Base-by-base conservation (phyloP, 2,113 vertebrate genomes). In the Daphoenositta chrysoptera region DNA sequence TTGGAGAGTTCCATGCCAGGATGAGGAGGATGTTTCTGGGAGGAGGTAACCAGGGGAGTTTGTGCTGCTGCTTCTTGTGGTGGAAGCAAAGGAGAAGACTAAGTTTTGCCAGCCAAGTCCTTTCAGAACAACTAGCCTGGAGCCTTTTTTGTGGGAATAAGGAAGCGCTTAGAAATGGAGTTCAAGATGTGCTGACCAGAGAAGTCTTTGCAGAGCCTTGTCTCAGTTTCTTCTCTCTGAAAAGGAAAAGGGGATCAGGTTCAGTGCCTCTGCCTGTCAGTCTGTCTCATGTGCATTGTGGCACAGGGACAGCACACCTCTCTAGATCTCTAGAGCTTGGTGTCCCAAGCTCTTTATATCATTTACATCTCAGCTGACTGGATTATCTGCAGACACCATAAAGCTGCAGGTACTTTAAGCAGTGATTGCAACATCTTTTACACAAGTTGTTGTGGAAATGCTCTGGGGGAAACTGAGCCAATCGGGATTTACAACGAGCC, bases 401-500 rank as follows among this genome's bases (percentile, higher is more conserved):
- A 70, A 87, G 69, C 51, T 2, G 1, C 37, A 53, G 60, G 48
- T 35, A 42, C 31, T 87, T 88, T 17, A 68, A 45, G 48, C 28
- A 58, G 48, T 33, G 42, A 54, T 39, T 39, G 42, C 48, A 57
- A 35, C 7, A 4, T 42, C 31, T 56, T 89, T 77, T 71, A 75
- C 6, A 0, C 22, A 15, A 21, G 35, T 83, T 92, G 18, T 37
- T 89, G 33, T 50, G 16, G 47, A 65, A 86, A 71, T 51, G 23
- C 15, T 53, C 19, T 7, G 0, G 15, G 31, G 27, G 9, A 12
- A 77, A 61, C 56, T 23, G 54, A 84, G 37, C 83, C 69, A 76
- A 7, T 12, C 0, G 0, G 28, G 72, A 54, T 70, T 87, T 64
- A 61, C n/a, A 60, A 40, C 0, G 0, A 84, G 60, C 24, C 33